Percentiles rank a stretch among this genome's conserved stretches.
Evolutionary conservation across 2,797 vertebrate species (phyloP).

Genomic region (Spheniscus humboldti): DNA sequence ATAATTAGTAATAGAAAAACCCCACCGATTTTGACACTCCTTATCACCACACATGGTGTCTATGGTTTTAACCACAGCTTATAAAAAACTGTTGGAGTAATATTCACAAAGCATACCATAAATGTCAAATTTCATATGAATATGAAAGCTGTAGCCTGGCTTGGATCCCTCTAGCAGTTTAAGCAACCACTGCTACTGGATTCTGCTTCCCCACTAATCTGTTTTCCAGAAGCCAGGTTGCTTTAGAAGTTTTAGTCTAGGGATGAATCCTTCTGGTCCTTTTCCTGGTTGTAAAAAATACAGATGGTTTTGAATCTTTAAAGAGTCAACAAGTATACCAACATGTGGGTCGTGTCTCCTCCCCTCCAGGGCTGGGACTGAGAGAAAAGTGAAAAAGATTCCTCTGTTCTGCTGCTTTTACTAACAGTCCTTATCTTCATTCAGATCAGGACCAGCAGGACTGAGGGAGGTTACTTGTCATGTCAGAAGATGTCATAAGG

Average conservation of each 20-base stretch:
- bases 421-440: neutral
- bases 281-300: neutral
- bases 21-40: neutral
- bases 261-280: neutral
- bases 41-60: neutral
- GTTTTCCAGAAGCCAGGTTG: neutral
- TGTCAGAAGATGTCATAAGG: neutral
- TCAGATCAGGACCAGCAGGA: neutral
- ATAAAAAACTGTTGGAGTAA: neutral
- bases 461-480: neutral
- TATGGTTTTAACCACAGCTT: neutral
- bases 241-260: neutral
- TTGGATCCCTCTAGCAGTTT: neutral
- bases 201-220: neutral
- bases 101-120: neutral
- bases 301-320: neutral
- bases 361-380: neutral
- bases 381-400: neutral
- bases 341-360: accelerated
- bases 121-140: neutral
- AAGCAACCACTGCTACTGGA: neutral
- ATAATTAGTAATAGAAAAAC: neutral
- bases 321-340: neutral
- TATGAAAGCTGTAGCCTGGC: neutral
- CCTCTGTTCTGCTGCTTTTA: neutral